Base-by-base conservation (phyloP, 2,797 vertebrate genomes). In the Anolis apletophallus region DNA sequence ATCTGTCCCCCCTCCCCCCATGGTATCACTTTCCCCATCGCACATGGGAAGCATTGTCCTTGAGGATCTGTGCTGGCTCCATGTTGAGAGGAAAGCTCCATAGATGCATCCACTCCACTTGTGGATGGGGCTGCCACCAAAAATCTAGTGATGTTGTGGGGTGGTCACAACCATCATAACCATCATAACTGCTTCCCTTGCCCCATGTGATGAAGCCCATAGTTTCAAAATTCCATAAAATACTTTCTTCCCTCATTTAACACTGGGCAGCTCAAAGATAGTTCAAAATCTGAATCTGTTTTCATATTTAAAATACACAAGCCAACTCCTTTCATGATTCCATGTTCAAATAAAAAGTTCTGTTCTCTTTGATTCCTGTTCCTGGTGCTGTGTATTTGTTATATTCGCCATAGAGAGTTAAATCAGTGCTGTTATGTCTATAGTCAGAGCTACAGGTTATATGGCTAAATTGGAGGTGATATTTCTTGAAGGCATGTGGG, bases 291-390 rank as follows among this genome's bases (percentile, higher is more conserved):
- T 29, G 67, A 79, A 77, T 71, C 81, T 83, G 82, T 85, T 90
- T 88, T 90, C 79, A 77, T 88, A 57, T 87, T 85, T 69, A 36
- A 91, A 91, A 88, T 83, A 19, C 12, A 16, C 64, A 50, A 57
- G 87, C 78, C 89, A 88, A 88, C 88, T 81, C 71, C 83, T 88
- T 81, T 89, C 83, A 85, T 74, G 36, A 40, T 68, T 85, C 73
- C 57, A 84, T 84, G 68, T 83, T 87, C 61, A 71, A 81, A 87
- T 71, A 83, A 83, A 32, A 69, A 16, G 76, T 74, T 88, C 74
- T 74, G 64, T 77, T n/a, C 72, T 57, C 71, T 87, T 88, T 83
- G 67, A 76, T 92, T 86, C 82, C 79, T 82, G 11, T 80, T 84
- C 80, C 61, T 64, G 73, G n/a, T 67, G 61, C 21, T 52, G 26